Conservation (phyloP, 2,888 invertebrate genomes). For the Tridacna gigas region DNA sequence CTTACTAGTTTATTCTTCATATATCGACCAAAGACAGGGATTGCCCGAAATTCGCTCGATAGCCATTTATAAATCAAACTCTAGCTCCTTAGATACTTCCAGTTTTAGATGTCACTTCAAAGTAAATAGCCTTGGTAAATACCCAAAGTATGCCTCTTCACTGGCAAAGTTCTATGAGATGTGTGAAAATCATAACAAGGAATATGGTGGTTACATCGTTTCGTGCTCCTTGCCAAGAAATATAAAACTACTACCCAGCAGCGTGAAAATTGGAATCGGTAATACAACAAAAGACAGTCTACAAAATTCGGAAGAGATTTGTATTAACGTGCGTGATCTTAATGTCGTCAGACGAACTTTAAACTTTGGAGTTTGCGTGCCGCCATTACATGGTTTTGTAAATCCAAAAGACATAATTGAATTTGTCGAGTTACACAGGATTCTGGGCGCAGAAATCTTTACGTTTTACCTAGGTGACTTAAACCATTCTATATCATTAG, state of each 20-base stretch:
- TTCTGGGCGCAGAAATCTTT: slow-evolving; percentile 77
- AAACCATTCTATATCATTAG: slow-evolving; percentile 40
- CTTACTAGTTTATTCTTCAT: slow-evolving; percentile 48
- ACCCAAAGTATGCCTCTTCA: slow-evolving; percentile 16
- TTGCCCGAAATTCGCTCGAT: slow-evolving; percentile 40
- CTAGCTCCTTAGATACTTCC: not conserved
- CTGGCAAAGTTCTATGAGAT: slow-evolving; percentile 48
- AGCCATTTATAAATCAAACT: slow-evolving; percentile 26
- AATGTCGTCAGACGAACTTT: slow-evolving; percentile 36
- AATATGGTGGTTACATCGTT: slow-evolving; percentile 75
- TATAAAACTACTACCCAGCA: slow-evolving; percentile 6
- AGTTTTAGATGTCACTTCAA: slow-evolving; percentile 48
- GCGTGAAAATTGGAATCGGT: slow-evolving; percentile 20
- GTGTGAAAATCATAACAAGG: slow-evolving; percentile 76
- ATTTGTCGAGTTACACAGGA: slow-evolving; percentile 75
- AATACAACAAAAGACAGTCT: not conserved
- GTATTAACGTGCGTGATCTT: slow-evolving; percentile 38
- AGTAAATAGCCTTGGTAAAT: not conserved
- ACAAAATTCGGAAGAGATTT: slow-evolving; percentile 29
- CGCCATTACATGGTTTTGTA: slow-evolving; percentile 77
- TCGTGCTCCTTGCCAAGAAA: slow-evolving; percentile 70
- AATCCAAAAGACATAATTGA: slow-evolving; percentile 71
- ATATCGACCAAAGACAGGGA: slow-evolving; percentile 41
- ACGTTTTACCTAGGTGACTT: slow-evolving; percentile 73
- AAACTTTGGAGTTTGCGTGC: slow-evolving; percentile 77